Evolutionary conservation across 2,797 vertebrate genomes (phyloP).

Genomic region (Acipenser transmontanus): DNA sequence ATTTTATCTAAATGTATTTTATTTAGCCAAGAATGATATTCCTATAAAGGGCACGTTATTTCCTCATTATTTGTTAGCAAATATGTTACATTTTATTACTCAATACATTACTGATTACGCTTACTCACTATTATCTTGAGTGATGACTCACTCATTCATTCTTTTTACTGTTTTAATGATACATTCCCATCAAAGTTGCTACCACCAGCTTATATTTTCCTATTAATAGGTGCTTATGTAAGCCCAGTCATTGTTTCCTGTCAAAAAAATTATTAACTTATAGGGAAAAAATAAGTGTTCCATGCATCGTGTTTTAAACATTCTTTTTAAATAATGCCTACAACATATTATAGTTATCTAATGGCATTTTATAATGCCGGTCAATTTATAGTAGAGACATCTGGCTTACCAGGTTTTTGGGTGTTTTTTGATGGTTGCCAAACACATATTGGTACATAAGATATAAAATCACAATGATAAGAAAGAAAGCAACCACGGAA

Average conservation of each 20-base stretch:
- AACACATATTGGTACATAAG: slow-evolving; percentile 32
- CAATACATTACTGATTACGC: too few relatives aligned
- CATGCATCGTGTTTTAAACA: neutral
- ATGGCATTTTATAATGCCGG: neutral
- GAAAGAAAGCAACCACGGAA: slow-evolving; percentile 24
- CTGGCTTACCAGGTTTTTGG: slow-evolving; percentile 28
- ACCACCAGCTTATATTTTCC: too few relatives aligned
- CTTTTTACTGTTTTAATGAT: too few relatives aligned
- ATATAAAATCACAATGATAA: slow-evolving; percentile 19
- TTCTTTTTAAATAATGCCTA: neutral
- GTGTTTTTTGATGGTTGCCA: slow-evolving; percentile 24
- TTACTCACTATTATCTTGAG: too few relatives aligned
- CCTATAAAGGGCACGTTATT: neutral
- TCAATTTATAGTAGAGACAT: neutral
- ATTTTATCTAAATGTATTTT: neutral
- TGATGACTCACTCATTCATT: too few relatives aligned
- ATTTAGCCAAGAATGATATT: neutral
- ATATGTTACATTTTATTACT: neutral
- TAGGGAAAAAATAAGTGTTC: neutral
- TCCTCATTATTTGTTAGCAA: neutral
- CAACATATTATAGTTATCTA: neutral
- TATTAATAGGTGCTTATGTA: too few relatives aligned
- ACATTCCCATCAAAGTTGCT: too few relatives aligned
- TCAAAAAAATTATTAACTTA: neutral
- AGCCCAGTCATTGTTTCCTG: too few relatives aligned